Evolutionary conservation across 2,888 invertebrate species (phyloP).

Genomic region (Girardia tigrina): DNA sequence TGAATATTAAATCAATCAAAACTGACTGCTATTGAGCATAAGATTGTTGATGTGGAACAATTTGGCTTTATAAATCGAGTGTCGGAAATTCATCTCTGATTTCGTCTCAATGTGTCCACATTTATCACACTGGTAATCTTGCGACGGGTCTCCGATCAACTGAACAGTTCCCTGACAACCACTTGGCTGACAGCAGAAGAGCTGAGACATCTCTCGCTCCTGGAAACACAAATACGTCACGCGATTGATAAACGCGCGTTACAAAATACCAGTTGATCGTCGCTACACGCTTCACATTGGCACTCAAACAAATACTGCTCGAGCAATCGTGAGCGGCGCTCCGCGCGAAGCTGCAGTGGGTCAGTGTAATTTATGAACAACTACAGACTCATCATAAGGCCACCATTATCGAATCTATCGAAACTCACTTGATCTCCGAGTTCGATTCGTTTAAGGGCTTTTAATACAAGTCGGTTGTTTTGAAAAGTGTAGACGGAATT

Average conservation of each 20-base stretch:
- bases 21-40: background rate
- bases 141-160: background rate
- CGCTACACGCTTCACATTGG: constrained; percentile 6
- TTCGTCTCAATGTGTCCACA: background rate
- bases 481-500: background rate
- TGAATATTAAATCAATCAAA: too few species aligned
- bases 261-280: background rate
- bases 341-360: background rate
- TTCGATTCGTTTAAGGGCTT: background rate
- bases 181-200: background rate
- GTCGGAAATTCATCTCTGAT: background rate
- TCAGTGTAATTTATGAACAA: background rate
- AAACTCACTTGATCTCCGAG: background rate
- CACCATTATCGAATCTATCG: too few species aligned
- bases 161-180: background rate
- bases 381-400: too few species aligned
- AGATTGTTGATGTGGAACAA: background rate
- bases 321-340: background rate
- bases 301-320: background rate
- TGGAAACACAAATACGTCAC: background rate
- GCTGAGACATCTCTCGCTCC: constrained; percentile 8
- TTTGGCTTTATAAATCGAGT: background rate
- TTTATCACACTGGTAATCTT: background rate
- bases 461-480: background rate
- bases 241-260: background rate